phyloP scores from a whole-genome alignment of 2,797 vertebrate species.

The Carcharodon carcharias region DNA sequence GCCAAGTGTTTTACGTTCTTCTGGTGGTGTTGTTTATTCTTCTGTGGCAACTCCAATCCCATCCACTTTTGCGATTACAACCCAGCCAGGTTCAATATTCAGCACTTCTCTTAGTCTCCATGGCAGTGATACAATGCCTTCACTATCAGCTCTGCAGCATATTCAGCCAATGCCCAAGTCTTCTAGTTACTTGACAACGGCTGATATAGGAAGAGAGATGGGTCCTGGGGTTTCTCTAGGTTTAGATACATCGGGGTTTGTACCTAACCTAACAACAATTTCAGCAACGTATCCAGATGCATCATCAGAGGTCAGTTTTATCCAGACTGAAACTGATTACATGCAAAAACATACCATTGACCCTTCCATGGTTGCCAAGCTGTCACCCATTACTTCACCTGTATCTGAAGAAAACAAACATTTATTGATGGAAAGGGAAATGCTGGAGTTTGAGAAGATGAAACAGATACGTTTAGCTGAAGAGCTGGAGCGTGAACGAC shows the following conservation, averaged over 20 bases:
- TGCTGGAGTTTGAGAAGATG: constrained; percentile 91
- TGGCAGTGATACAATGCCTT: constrained; percentile 77
- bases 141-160: constrained; percentile 69
- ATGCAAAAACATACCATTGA: constrained; percentile 48
- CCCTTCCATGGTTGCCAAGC: constrained; percentile 70
- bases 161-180: constrained; percentile 73
- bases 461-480: constrained; percentile 94
- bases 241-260: constrained; percentile 60
- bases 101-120: constrained; percentile 77
- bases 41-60: constrained; percentile 82
- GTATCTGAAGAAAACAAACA: constrained; percentile 81
- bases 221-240: constrained; percentile 64
- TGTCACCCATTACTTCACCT: constrained; percentile 72
- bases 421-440: constrained; percentile 88
- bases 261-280: constrained; percentile 68
- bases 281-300: constrained; percentile 80
- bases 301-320: constrained; percentile 56
- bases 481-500: constrained; percentile 94
- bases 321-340: background rate
- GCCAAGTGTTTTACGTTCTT: constrained; percentile 78
- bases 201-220: constrained; percentile 63
- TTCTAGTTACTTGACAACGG: constrained; percentile 75
- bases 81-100: constrained; percentile 92
- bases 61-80: constrained; percentile 90
- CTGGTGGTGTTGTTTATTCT: constrained; percentile 90